Evolutionary conservation across 2,888 invertebrate genomes (phyloP).

Genomic region (Lycaena phlaeas): DNA sequence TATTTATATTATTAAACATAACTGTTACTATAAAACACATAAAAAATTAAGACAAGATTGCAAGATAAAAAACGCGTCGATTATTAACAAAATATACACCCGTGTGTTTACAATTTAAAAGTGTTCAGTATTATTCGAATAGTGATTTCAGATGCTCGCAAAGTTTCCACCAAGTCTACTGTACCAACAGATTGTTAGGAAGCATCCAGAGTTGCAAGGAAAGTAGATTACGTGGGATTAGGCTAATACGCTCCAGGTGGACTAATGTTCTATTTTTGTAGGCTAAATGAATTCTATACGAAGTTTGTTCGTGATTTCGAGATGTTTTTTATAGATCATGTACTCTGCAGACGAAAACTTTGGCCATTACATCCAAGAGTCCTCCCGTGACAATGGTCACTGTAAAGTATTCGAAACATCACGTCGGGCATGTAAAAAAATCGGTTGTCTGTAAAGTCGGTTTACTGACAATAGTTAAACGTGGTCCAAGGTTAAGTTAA

Average conservation of each 20-base stretch:
- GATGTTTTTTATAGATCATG: no score
- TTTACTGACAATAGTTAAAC: no score
- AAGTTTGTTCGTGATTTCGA: no score
- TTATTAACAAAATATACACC: not conserved
- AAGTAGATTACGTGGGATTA: not conserved
- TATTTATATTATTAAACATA: no score
- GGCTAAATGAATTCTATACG: no score
- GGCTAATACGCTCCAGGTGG: not conserved
- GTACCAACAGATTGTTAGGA: constrained; percentile 25
- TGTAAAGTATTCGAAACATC: no score
- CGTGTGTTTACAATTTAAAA: constrained; percentile 11
- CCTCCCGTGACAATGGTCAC: no score
- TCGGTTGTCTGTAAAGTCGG: no score
- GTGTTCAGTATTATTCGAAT: constrained; percentile 38
- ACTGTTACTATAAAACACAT: not conserved
- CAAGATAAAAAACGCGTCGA: not conserved
- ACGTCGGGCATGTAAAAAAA: no score
- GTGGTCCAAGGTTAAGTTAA: no score
- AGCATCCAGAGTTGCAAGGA: not conserved
- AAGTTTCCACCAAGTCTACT: constrained; percentile 23
- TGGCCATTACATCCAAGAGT: no score
- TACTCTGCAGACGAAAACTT: no score
- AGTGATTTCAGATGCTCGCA: constrained; percentile 28
- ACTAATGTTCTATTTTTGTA: not conserved
- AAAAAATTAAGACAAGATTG: not conserved